phyloP scores from a whole-genome alignment of 2,888 invertebrate genomes.

The Callyntrura sp. region DNA sequence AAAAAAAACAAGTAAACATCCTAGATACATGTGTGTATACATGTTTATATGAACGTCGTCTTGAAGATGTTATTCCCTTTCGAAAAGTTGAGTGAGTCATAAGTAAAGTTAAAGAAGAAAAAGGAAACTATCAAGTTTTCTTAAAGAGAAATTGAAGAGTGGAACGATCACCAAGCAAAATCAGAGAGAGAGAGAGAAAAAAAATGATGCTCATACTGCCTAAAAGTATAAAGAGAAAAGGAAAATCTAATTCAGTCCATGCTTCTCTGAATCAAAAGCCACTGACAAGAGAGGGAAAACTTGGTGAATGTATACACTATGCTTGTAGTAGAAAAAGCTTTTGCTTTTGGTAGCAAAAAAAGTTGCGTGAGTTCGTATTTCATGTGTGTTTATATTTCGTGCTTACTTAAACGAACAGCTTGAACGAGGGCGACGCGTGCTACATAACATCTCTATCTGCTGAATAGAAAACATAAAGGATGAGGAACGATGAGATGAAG shows the following conservation, averaged over 20 bases:
- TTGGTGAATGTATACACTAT: background rate
- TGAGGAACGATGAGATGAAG: constrained; percentile 49
- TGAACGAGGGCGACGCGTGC: background rate
- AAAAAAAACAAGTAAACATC: constrained; percentile 14
- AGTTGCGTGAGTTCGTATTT: constrained; percentile 35
- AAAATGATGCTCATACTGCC: constrained; percentile 27
- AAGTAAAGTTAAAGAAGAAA: background rate
- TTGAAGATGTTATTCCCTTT: constrained; percentile 24
- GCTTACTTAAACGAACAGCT: constrained; percentile 5
- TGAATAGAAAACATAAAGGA: constrained; percentile 31
- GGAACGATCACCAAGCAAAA: background rate
- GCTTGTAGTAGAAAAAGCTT: background rate
- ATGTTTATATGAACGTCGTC: constrained; percentile 1
- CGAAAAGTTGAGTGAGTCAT: constrained; percentile 43
- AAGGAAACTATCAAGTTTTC: background rate
- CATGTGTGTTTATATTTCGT: background rate
- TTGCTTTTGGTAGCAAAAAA: background rate
- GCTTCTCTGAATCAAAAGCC: constrained; percentile 16
- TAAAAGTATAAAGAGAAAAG: background rate
- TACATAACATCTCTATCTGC: background rate
- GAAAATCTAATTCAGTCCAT: constrained; percentile 36
- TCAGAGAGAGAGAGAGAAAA: constrained; percentile 20
- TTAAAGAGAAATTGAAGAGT: constrained; percentile 1
- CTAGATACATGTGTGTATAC: background rate
- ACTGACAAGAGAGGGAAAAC: background rate